Conservation (phyloP, 2,888 invertebrate species). For the Notodonta ziczac region DNA sequence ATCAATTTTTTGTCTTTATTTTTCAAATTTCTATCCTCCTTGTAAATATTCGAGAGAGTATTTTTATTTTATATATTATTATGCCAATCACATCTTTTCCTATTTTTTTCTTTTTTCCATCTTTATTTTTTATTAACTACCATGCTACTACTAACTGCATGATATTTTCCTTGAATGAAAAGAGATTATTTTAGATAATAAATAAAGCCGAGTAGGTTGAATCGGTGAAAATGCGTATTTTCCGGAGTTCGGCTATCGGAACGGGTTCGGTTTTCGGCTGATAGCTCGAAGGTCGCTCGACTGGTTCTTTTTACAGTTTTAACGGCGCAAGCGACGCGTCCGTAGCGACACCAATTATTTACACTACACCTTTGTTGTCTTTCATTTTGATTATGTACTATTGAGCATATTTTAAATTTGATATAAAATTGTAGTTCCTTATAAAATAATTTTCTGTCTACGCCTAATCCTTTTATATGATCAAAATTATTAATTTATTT, state of each 20-base stretch:
- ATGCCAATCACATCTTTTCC: conserved; percentile 81
- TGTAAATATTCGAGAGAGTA: conserved; percentile 74
- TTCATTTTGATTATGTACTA: conserved; percentile 17
- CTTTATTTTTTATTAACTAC: conserved; percentile 45
- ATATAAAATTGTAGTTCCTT: too few relatives aligned
- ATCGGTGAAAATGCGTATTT: conserved; percentile 60
- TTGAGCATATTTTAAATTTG: too few relatives aligned
- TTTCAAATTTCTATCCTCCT: conserved; percentile 52
- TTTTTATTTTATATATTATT: conserved; percentile 67
- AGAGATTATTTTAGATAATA: conserved; percentile 16
- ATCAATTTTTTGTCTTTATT: conserved; percentile 33
- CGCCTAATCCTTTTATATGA: neutral
- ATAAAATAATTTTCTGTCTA: too few relatives aligned
- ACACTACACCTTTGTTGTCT: conserved; percentile 55
- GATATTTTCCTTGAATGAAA: conserved; percentile 32
- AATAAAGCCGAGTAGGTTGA: conserved; percentile 7
- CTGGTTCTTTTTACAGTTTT: conserved; percentile 82
- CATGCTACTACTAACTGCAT: conserved; percentile 68
- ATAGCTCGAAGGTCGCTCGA: conserved; percentile 73
- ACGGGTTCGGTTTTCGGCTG: conserved; percentile 68
- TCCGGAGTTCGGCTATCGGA: conserved; percentile 44
- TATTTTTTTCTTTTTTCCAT: conserved; percentile 54
- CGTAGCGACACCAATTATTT: conserved; percentile 53
- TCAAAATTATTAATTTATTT: too few relatives aligned
- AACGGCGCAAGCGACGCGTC: conserved; percentile 67